Evolutionary conservation across 2,888 invertebrate genomes (phyloP), one percentile per base, ranked within the genome.

Genomic region (Thalpophila matura): DNA sequence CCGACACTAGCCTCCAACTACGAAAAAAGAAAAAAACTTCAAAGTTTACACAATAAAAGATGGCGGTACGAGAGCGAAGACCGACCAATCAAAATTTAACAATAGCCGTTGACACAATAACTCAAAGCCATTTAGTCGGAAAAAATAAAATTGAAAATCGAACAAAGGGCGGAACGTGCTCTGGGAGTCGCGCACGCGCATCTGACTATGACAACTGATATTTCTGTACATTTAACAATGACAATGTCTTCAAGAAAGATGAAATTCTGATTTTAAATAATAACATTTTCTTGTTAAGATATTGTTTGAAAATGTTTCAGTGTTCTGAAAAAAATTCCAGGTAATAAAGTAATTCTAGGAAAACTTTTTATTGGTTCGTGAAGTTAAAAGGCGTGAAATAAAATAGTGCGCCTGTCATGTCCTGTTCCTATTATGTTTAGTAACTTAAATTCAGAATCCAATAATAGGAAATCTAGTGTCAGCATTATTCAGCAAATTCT

Each of bases 111-210:
- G 89, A 87, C 83, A 87, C 82, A 84, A 84, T 81, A 79, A 81
- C 67, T 77, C 79, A 72, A 70, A 84, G 78, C 83, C 79, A 76
- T 87, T 85, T 83, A 85, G 76, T 68, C 33, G 55, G 74, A 84
- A 86, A 83, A 86, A 86, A 86, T 83, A 85, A 84, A 81, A 59
- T 74, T 71, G 69, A 81, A 81, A 76, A 65, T 78, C 74, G 79
- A 84, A 89, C 87, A 91, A 91, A 91, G 89, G 89, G 88, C 86
- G 84, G 87, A 88, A 89, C 92, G 91, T 91, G 92, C 86, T 81
- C 45, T 69, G 83, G 80, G 81, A 74, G 80, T 79, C 77, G 86
- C 83, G 85, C 86, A 83, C 84, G 87, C 84, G 87, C 84, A 77
- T 61, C 71, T 72, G 62, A 53, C 77, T 83, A 80, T 83, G 74